Evolutionary conservation across 1,140 invertebrate genomes (phyloP).

Genomic region (Eupeodes corollae): DNA sequence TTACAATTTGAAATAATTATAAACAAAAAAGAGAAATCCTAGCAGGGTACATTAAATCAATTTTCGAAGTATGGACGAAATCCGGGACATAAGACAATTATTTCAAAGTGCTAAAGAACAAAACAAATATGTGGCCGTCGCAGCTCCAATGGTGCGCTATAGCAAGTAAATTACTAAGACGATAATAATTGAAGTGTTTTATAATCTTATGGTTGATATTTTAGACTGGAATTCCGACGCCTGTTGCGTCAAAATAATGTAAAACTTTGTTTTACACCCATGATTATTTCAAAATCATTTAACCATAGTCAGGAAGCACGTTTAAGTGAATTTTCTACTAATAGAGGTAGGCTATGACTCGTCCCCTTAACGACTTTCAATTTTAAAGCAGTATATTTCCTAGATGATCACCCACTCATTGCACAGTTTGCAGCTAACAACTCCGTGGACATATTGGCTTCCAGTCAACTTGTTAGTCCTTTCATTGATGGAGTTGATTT

Average conservation of each 20-base stretch:
- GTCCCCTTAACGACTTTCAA: background rate
- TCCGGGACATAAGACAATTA: no score
- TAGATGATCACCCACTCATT: conserved; percentile 70
- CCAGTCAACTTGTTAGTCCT: conserved; percentile 71
- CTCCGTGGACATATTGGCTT: conserved; percentile 68
- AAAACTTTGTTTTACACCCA: conserved; percentile 88
- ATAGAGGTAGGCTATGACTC: conserved; percentile 38
- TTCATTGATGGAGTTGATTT: conserved; percentile 87
- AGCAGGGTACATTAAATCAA: no score
- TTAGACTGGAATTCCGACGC: conserved; percentile 41
- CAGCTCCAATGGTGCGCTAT: conserved; percentile 93
- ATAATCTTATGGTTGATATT: no score
- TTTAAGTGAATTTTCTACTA: conserved; percentile 78
- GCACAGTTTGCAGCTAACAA: conserved; percentile 92
- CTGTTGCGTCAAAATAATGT: conserved; percentile 55
- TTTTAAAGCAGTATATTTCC: conserved; percentile 17
- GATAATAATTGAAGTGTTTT: no score
- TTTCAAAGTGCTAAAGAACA: conserved; percentile 3
- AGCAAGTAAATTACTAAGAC: conserved; percentile 63
- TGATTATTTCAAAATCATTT: conserved; percentile 93
- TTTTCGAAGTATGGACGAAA: no score
- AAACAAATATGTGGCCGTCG: conserved; percentile 52
- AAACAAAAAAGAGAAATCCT: no score
- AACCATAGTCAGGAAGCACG: conserved; percentile 77
- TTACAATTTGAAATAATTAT: no score